Base-by-base conservation (phyloP, 30 jellyfish, hydroid and myxozoan genomes). In the Sanderia malayensis region DNA sequence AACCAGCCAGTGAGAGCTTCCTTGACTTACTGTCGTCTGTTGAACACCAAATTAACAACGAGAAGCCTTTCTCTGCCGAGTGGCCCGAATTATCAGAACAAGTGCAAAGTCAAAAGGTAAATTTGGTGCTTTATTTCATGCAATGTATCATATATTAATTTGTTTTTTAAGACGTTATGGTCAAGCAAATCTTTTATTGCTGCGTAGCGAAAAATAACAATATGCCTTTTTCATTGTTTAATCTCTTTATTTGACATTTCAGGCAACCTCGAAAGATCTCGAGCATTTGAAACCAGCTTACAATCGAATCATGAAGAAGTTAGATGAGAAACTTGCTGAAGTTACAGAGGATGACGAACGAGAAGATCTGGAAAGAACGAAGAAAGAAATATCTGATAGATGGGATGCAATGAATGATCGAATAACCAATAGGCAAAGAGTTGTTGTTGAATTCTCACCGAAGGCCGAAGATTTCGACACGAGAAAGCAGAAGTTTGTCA, bases 371-470 rank as follows among this genome's bases (percentile, higher is more conserved):
- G 86, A 83, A 46, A 61, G 46, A 2, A 71, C 76, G 13, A 33
- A 83, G 30, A 77, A 83, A 8, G 95, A 83, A 31, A 29, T 90
- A 49, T 30, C 66, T 27, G 33, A 26, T 4, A 49, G 87, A 30
- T 90, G 98, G 98, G 87, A 70, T 13, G 73, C 41, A 4, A 45
- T 83, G 17, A 71, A 67, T 17, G 84, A 90, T n/a, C 46, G 52
- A 32, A 83, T 83, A 31, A 45, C 67, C 24, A 25, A 73, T 6
- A 87, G 94, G 0, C 80, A 70, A 33, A 85, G 44, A 53, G 25
- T 90, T 31, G 63, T 84, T 25, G 96, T 63, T 29, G 73, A 78
- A 61, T 58, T 90, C 17, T 90, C 33, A 22, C 98, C 98, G 7
- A 32, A 59, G 22, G 87, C 86, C n/a, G 71, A 57, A 22, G 80